These are phyloP conservation scores for Eremobia ochroleuca DNA, from an alignment of 2,888 invertebrate genomes.

Conservation along the genomic window DNA sequence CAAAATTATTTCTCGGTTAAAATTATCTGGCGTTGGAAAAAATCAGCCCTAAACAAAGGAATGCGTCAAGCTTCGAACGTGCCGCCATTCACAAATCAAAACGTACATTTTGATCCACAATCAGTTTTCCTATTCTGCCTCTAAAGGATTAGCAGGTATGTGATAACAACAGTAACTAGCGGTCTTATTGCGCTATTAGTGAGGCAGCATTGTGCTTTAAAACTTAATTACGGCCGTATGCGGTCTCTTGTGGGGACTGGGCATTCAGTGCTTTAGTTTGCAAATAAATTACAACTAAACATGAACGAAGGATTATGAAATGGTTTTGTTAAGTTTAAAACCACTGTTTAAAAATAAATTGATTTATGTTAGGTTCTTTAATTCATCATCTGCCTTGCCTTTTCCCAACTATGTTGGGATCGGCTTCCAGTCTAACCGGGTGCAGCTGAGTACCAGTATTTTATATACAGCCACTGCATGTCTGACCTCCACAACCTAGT, in stretches of 20 bases:
- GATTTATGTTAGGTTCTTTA: background rate
- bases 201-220: constrained; percentile 38
- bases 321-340: background rate
- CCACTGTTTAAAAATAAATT: background rate
- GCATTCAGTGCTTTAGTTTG: constrained; percentile 30
- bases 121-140: background rate
- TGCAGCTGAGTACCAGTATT: no score
- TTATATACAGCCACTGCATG: no score
- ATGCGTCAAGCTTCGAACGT: background rate
- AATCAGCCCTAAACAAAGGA: no score
- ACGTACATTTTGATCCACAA: constrained; percentile 2
- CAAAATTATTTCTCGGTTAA: no score
- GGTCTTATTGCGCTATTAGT: constrained; percentile 45
- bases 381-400: no score
- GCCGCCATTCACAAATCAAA: background rate
- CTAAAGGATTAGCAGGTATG: constrained; percentile 38
- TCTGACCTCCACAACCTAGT: no score
- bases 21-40: no score
- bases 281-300: constrained; percentile 13
- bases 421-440: no score
- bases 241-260: constrained; percentile 46
- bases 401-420: no score
- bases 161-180: constrained; percentile 27
- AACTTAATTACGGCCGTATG: constrained; percentile 53
- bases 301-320: constrained; percentile 18